Evolutionary conservation across 1,140 invertebrate genomes (phyloP).

Genomic region (Pararge aegeria): DNA sequence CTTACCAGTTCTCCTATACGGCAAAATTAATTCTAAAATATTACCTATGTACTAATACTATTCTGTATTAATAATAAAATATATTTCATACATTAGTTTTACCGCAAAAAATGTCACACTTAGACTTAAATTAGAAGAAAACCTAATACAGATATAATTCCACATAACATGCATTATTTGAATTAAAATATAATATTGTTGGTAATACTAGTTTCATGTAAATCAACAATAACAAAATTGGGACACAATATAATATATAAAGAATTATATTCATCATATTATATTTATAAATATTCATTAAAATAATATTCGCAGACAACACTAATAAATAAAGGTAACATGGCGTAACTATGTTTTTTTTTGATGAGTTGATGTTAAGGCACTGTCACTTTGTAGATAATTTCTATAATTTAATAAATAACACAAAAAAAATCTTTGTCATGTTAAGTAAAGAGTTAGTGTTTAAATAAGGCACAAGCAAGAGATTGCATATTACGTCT

Average conservation of each 20-base stretch:
- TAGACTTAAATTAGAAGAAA: conserved; percentile 26
- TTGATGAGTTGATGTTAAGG: too few species aligned
- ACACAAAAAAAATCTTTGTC: too few species aligned
- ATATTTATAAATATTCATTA: background rate
- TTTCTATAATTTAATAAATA: too few species aligned
- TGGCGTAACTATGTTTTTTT: background rate
- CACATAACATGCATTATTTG: conserved; percentile 28
- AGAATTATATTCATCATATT: conserved; percentile 8
- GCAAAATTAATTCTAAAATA: conserved; percentile 33
- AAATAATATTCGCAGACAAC: conserved; percentile 2
- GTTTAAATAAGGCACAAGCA: background rate
- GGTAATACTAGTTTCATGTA: background rate
- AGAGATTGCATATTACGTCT: too few species aligned
- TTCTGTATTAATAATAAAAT: conserved; percentile 31
- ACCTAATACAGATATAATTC: conserved; percentile 25
- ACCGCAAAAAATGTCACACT: conserved; percentile 23
- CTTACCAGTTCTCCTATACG: conserved; percentile 18
- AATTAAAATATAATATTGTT: conserved; percentile 15
- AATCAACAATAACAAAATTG: conserved; percentile 15
- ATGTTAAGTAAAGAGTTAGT: too few species aligned
- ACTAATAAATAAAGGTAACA: conserved; percentile 10
- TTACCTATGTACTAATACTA: conserved; percentile 33
- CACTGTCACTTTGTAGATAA: too few species aligned
- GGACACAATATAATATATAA: conserved; percentile 3
- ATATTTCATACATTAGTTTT: conserved; percentile 32